phyloP scores from a whole-genome alignment of 2,113 vertebrate genomes.

The Dasyornis broadbenti region DNA sequence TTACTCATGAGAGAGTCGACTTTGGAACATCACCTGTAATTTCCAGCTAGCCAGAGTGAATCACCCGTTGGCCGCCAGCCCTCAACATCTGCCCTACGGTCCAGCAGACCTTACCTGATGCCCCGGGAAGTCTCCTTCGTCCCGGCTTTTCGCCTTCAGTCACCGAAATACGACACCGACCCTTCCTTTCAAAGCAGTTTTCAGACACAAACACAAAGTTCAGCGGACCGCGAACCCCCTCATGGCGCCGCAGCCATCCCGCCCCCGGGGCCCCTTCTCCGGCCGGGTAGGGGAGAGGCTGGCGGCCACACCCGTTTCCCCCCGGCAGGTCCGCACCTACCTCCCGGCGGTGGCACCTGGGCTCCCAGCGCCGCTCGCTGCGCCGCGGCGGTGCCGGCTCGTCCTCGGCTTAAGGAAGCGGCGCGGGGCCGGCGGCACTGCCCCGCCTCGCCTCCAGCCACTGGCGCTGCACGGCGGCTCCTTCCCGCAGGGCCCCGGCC shows the following conservation, averaged over 20 bases:
- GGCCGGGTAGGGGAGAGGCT: background rate
- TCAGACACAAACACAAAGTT: background rate
- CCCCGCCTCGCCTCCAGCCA: background rate
- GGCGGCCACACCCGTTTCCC: rapidly evolving
- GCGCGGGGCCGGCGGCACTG: background rate
- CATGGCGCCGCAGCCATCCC: background rate
- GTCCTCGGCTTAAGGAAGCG: background rate
- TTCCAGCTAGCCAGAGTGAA: background rate
- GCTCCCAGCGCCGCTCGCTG: background rate
- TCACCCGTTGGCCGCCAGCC: background rate
- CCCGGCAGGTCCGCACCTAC: background rate
- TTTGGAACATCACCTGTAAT: background rate
- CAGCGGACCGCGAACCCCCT: background rate
- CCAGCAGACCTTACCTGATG: background rate
- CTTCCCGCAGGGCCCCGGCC: background rate
- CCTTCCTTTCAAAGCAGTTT: background rate
- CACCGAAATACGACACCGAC: background rate
- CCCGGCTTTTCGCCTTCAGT: background rate
- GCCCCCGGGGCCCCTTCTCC: background rate
- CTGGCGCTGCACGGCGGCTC: background rate
- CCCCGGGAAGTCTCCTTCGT: background rate
- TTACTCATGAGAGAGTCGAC: background rate
- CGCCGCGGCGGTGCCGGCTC: background rate
- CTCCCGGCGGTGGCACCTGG: background rate
- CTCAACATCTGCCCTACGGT: background rate